A percentile compares a stretch with the other conserved stretches of the same genome.
Conservation (phyloP, 2,888 invertebrate species). For the Erynnis tages region DNA sequence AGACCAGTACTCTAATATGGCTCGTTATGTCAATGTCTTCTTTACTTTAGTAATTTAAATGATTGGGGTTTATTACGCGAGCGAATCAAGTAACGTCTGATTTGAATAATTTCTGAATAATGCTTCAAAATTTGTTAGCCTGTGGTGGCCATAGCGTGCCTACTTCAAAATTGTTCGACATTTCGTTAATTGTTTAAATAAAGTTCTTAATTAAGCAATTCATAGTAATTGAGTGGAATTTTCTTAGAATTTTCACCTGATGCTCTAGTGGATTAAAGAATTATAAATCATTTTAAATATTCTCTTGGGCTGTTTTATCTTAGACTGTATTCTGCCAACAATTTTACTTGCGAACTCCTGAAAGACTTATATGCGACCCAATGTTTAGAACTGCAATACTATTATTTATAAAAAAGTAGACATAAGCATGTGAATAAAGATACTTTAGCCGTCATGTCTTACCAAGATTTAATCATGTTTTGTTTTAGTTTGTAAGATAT, state of each 20-base stretch:
- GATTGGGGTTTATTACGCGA: conserved; percentile 34
- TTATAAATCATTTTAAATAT: too few species aligned
- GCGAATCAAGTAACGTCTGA: conserved; percentile 30
- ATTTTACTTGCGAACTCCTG: too few species aligned
- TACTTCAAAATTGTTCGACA: neutral
- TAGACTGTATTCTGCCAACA: too few species aligned
- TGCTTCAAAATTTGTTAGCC: conserved; percentile 18
- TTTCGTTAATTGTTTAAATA: neutral
- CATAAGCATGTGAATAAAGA: too few species aligned
- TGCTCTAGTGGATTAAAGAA: neutral
- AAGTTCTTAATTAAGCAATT: neutral
- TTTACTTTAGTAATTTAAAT: conserved; percentile 35
- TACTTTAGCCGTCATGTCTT: too few species aligned
- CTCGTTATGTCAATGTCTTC: conserved; percentile 34
- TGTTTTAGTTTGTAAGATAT: too few species aligned
- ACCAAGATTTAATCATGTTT: too few species aligned
- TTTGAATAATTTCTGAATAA: conserved; percentile 32
- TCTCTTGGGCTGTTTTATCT: too few species aligned
- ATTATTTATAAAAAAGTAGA: too few species aligned
- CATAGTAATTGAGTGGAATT: neutral
- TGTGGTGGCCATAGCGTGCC: neutral
- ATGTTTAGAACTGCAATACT: too few species aligned
- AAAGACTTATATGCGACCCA: too few species aligned
- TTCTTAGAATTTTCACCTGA: too few species aligned
- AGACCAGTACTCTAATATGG: conserved; percentile 20